Evolutionary conservation across 2,888 invertebrate species (phyloP), one percentile per base, ranked within the genome.

Genomic region (Drosophila fulvimacula): DNA sequence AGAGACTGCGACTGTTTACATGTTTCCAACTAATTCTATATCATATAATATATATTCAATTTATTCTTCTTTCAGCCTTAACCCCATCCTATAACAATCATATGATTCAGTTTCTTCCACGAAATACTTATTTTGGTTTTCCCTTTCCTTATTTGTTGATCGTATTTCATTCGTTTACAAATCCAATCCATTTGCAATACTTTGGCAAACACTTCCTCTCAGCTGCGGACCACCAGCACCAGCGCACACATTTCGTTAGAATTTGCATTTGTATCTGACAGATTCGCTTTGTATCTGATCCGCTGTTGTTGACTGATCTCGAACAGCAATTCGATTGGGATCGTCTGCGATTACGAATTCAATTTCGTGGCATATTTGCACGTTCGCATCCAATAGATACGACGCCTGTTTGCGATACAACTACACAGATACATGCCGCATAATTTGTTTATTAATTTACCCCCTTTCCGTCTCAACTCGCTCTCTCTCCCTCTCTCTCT

Each of bases 371-470:
- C 77, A 77, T 73, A 42, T 75, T 75, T 73, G 63, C 75, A 77
- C 77, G 73, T 77, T 67, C 68, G 53, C 72, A 75, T 17, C 53
- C 42, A 36, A 76, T 42, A 62, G 61, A 65, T 71, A 56, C 61
- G 59, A 17, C 30, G 49, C 19, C 3, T 27, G 55, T 21, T 48
- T 30, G 7, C 19, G 6, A 13, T 21, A 21, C 15, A 51, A 13
- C 34, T 51, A 51, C 49, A 24, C 11, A 59, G 59, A 60, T 69
- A 61, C 46, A 52, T 62, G 42, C 48, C 49, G 64, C 62, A 76
- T 78, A 69, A 76, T 76, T 76, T 79, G 76, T 76, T 76, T 76
- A 79, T 79, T 79, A 76, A 79, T 79, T 79, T 55, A 32, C 15
- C 41, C 39, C 30, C 32, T 3, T 39, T 9, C 13, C 53, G 3